A percentile compares a stretch with the other conserved stretches of the same genome.
Conservation (phyloP, 2,797 vertebrate genomes). For the Erpetoichthys calabaricus region DNA sequence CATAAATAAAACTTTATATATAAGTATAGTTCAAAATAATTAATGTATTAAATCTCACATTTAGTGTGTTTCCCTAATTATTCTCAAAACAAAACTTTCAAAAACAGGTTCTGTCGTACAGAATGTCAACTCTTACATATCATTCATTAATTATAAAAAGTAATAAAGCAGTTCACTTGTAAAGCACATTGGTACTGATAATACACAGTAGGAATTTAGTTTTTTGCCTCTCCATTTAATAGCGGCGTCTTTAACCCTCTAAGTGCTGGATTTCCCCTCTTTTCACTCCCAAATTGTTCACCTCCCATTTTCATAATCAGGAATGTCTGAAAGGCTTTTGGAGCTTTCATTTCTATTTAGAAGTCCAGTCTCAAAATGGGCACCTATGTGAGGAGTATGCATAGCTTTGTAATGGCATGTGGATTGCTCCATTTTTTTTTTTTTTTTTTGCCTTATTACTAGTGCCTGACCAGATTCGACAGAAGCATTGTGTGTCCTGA, state of each 20-base stretch:
- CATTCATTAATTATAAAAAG: conserved; percentile 14
- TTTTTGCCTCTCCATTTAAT: conserved; percentile 14
- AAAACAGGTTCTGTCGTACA: conserved; percentile 28
- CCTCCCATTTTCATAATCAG: too few species aligned
- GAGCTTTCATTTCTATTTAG: too few species aligned
- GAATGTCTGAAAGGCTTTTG: too few species aligned
- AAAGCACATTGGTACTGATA: conserved; percentile 2
- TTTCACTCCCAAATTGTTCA: conserved; percentile 19
- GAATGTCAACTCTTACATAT: conserved; percentile 16
- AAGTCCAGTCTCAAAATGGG: too few species aligned
- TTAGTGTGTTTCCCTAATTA: conserved; percentile 38
- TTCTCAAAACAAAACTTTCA: conserved; percentile 14
- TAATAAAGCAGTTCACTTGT: conserved; percentile 1
- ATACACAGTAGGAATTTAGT: conserved; percentile 30
- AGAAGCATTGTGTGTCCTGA: too few species aligned
- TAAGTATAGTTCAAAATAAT: conserved; percentile 22
- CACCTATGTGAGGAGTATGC: too few species aligned
- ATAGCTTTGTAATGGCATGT: too few species aligned
- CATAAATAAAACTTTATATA: conserved; percentile 36
- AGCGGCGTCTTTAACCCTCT: conserved; percentile 38
- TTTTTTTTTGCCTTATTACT: too few species aligned
- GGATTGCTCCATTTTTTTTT: too few species aligned
- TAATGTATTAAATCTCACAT: conserved; percentile 23
- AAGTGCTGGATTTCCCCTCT: conserved; percentile 24
- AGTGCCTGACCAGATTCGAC: too few species aligned